Conservation (phyloP, 1,140 invertebrate genomes). For the Lucilia cuprina region DNA sequence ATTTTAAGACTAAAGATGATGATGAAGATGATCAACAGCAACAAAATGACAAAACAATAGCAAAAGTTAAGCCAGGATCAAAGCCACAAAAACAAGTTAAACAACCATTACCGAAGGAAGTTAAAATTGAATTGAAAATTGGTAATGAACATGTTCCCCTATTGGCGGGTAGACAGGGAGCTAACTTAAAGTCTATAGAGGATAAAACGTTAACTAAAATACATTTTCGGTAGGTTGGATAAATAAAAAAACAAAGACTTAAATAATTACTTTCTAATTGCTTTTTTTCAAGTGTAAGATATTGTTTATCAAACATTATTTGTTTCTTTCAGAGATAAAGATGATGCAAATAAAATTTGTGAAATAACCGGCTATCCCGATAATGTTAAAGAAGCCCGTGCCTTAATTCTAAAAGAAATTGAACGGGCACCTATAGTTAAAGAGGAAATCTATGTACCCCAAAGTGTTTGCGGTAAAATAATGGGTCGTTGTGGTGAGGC, state of each 20-base stretch:
- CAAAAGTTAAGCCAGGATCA: conserved; percentile 1
- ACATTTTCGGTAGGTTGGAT: conserved; percentile 66
- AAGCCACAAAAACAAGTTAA: conserved; percentile 1
- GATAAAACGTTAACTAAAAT: conserved; percentile 74
- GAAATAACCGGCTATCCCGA: conserved; percentile 71
- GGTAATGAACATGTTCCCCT: conserved; percentile 59
- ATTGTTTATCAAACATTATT: no score
- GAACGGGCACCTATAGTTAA: conserved; percentile 72
- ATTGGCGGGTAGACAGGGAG: conserved; percentile 71
- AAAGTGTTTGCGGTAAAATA: conserved; percentile 70
- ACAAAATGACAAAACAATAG: background rate
- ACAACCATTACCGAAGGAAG: conserved; percentile 42
- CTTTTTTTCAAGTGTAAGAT: no score
- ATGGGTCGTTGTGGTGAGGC: conserved; percentile 75
- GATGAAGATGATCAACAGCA: conserved; percentile 45
- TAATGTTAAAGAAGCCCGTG: conserved; percentile 72
- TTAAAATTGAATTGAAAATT: conserved; percentile 52
- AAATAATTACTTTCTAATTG: background rate
- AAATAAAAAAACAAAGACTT: background rate
- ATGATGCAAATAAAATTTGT: conserved; percentile 62
- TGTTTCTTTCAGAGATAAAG: conserved; percentile 56
- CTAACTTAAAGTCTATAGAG: conserved; percentile 75
- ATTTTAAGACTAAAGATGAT: conserved; percentile 54
- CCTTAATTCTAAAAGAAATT: conserved; percentile 75
- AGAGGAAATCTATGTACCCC: conserved; percentile 71